Evolutionary conservation across 2,797 vertebrate genomes (phyloP).

Genomic region (Rhinella marina): DNA sequence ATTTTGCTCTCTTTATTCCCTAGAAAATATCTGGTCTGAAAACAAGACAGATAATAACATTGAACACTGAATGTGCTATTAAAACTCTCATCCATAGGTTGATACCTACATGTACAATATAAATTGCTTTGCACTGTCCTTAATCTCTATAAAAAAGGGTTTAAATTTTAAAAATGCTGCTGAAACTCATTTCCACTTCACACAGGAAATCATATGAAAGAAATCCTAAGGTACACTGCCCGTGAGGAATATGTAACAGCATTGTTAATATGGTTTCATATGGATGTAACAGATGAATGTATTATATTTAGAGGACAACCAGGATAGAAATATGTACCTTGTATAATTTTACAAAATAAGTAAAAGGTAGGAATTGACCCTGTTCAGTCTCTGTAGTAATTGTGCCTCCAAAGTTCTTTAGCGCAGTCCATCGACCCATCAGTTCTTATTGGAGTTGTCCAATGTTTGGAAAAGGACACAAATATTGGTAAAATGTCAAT

Average conservation of each 20-base stretch:
- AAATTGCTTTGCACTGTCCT: slow-evolving; percentile 1
- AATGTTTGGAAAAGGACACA: too few relatives aligned
- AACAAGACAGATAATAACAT: slow-evolving; percentile 1
- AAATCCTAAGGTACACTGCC: slow-evolving; percentile 11
- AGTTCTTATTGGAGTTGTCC: too few relatives aligned
- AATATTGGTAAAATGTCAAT: too few relatives aligned
- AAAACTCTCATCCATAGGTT: not conserved
- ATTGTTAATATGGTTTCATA: slow-evolving; percentile 3
- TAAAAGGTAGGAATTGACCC: not conserved
- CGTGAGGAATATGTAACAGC: slow-evolving; percentile 27
- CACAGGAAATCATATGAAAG: slow-evolving; percentile 22
- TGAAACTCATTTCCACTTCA: slow-evolving; percentile 38
- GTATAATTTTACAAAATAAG: not conserved
- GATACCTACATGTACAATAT: not conserved
- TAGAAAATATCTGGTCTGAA: not conserved
- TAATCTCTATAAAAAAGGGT: too few relatives aligned
- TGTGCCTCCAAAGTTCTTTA: too few relatives aligned
- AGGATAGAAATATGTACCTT: not conserved
- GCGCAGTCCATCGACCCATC: too few relatives aligned
- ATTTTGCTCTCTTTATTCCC: not conserved
- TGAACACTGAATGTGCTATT: not conserved
- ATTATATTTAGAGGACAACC: not conserved
- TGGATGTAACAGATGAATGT: not conserved
- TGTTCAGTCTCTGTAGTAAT: too few relatives aligned
- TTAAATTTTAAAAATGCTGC: slow-evolving; percentile 13